Evolutionary conservation across 2,113 vertebrate genomes (phyloP), one percentile per base, ranked within the genome.

Genomic region (Syngnathoides biaculeatus): DNA sequence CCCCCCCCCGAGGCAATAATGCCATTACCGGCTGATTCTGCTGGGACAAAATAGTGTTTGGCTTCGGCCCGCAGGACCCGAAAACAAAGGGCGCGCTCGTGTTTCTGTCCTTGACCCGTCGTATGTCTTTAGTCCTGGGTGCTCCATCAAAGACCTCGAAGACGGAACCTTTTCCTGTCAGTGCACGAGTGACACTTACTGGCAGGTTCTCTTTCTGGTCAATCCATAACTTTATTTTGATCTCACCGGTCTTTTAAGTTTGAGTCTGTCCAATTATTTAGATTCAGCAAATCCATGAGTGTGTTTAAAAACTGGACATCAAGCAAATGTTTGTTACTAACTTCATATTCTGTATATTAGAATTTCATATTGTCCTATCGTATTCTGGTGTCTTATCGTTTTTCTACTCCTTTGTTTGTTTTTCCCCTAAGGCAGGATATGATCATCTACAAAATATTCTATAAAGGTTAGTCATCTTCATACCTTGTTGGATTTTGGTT

Each of bases 31-130:
- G 53, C 67, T 19, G 42, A 72, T 64, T 78, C 83, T 77, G 53
- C 1, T 56, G 85, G 80, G 87, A 87, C 62, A 66, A 71, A 69
- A 76, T 64, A 71, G 58, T 75, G 64, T 85, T 87, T 79, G 73
- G 67, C 42, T 74, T 75, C 3, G 8, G 74, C 61, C 69, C 72
- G 52, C 22, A 80, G 67, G 65, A 78, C 43, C 62, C 1, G 4
- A 24, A 62, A 42, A n/a, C n/a, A 62, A 61, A 61, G 77, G 13
- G n/a, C 68, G 62, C 30, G 27, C 48, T 60, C 14, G 24, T 55
- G 69, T 72, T 47, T 65, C 35, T 48, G 76, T 65, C 64, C 71
- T 76, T 78, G 61, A 72, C 57, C 71, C 60, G 72, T 73, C 68
- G 63, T 74, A 71, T 71, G 53, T 62, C 63, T 71, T 71, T 26